Base-by-base conservation (phyloP, 2,113 vertebrate species). In the Parotia lawesii region DNA sequence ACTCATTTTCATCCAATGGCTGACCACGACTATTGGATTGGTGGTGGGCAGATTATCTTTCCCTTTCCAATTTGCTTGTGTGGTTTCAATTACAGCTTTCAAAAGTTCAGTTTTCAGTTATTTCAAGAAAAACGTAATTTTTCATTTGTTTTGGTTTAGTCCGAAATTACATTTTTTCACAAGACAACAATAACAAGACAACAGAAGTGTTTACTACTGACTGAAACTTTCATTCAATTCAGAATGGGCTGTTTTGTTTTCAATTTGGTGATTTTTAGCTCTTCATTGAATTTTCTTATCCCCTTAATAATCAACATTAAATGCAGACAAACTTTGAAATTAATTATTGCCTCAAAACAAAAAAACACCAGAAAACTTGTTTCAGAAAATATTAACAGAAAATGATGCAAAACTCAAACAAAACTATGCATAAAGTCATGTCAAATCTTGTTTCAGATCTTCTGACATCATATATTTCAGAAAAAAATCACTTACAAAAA, bases 91-190 rank as follows among this genome's bases (percentile, higher is more conserved):
- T 80, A 90, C 38, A 76, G 60, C 67, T 93, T 93, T 85, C 82
- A 95, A 54, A 94, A 86, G 75, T 80, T 93, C 21, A 10, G 35
- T 83, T 93, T 93, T 83, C 33, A 86, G 71, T 88, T 85, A 85
- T 83, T 92, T 88, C 58, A 90, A 79, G 54, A 75, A 87, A 95
- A 94, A 72, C 78, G 27, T 7, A 29, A 9, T 40, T 60, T 84
- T 74, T 94, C 6, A 27, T 85, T 96, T 95, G 81, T 91, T 95
- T 94, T 95, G 67, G 58, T 85, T 96, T 70, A 88, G 38, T 90
- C 85, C 80, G 85, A 94, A 95, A 70, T 33, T 66, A 70, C 51
- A 20, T 70, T 82, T 89, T 95, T 95, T 88, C 85, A 79, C 44
- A 66, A 85, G 62, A 80, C 54, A 87, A 91, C 73, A 95, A 92